Conservation (phyloP, 2,888 invertebrate genomes). For the Caenorhabditis angaria region DNA sequence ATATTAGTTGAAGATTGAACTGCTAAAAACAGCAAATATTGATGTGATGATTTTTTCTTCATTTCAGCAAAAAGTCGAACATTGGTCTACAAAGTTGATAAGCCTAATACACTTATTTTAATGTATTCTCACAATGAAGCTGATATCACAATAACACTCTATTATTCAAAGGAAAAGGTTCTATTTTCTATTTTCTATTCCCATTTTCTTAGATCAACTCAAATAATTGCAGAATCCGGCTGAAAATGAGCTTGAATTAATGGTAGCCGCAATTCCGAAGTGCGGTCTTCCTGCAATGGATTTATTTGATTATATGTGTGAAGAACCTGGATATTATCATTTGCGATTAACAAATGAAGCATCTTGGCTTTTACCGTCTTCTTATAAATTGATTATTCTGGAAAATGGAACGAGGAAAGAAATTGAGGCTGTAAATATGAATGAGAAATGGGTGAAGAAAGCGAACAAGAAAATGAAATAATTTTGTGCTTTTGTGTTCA, state of each 20-base stretch:
- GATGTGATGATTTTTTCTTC: too few relatives aligned
- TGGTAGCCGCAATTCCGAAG: conserved; percentile 49
- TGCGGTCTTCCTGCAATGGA: conserved; percentile 56
- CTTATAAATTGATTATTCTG: conserved; percentile 43
- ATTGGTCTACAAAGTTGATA: conserved; percentile 43
- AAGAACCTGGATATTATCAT: conserved; percentile 48
- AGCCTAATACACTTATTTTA: conserved; percentile 37
- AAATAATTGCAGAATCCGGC: conserved; percentile 21
- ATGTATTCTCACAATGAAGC: conserved; percentile 56
- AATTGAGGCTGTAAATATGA: conserved; percentile 39
- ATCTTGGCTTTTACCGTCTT: conserved; percentile 48
- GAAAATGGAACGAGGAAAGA: conserved; percentile 32
- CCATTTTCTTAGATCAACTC: background rate
- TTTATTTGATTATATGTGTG: conserved; percentile 50
- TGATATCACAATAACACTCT: conserved; percentile 51
- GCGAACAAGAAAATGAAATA: conserved; percentile 2
- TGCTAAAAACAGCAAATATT: too few relatives aligned
- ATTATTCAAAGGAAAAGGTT: conserved; percentile 46
- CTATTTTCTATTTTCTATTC: background rate
- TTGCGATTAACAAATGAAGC: conserved; percentile 46
- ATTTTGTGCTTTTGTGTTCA: too few relatives aligned
- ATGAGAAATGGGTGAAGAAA: conserved; percentile 56
- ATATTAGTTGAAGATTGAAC: too few relatives aligned
- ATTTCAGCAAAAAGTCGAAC: conserved; percentile 44
- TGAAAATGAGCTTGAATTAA: conserved; percentile 46